Evolutionary conservation across 2,888 invertebrate species (phyloP), one percentile per base, ranked within the genome.

Genomic region (Cheilosia vulpina): DNA sequence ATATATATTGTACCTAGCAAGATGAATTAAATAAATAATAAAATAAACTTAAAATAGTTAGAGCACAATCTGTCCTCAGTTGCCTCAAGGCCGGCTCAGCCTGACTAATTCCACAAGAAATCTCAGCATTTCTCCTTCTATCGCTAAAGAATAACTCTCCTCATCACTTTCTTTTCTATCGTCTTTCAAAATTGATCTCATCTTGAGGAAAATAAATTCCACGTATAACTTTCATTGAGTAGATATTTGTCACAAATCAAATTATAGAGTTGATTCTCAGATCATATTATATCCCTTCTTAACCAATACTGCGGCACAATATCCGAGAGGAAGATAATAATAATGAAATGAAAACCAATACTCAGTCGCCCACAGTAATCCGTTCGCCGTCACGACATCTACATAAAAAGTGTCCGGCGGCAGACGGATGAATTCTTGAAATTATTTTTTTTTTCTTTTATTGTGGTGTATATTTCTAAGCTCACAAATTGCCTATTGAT

Each of bases 401-500:
- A 11, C 9, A 38, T 24, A 50, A 24, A 45, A 17, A 60, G 9
- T 21, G 41, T 52, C 17, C 52, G 21, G 34, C 13, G 11, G 38
- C 47, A 11, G n/a, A 58, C 6, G 31, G 17, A 57, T 21, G 24
- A 66, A 81, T 69, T 53, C 69, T 47, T 53, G 13, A 38, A 38
- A 11, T 13, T 31, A 15, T 24, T 6, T 34, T 55, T n/a, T 38
- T 55, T 31, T 27, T 7, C 6, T 27, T 27, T n/a, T 31, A 7
- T 34, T 41, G 43, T 62, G 52, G n/a, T 11, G 4, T 52, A 57
- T 15, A 15, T 52, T 15, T 72, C 52, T 65, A 63, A 71, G 41
- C 41, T 78, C 58, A 73, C 63, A 77, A 75, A 68, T 65, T 63
- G 55, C 31, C 58, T 24, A 21, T 73, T 68, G 38, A 52, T 38